phyloP scores from a whole-genome alignment of 1,140 invertebrate species.

The Zaprionus lachaisei region DNA sequence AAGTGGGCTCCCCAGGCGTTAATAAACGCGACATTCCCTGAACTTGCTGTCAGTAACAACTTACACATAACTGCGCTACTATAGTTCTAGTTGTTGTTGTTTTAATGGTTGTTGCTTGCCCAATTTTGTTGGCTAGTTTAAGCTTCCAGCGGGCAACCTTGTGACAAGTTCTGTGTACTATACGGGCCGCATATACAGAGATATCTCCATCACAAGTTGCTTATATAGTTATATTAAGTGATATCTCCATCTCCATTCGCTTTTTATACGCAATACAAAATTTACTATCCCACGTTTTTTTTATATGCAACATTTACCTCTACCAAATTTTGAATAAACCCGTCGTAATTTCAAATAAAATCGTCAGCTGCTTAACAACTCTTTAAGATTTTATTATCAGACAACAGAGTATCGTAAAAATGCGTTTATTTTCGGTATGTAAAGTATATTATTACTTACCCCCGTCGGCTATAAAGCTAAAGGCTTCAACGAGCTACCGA shows the following conservation, averaged over 20 bases:
- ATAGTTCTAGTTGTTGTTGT: constrained; percentile 13
- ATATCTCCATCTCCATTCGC: neutral
- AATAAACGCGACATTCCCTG: constrained; percentile 50
- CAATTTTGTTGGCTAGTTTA: constrained; percentile 61
- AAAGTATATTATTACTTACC: constrained; percentile 1
- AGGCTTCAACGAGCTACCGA: neutral
- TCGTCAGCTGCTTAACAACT: neutral
- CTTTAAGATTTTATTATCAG: constrained; percentile 5
- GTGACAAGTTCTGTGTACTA: neutral
- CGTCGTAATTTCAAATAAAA: neutral
- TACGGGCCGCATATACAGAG: neutral
- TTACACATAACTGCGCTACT: constrained; percentile 32
- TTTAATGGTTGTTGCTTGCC: constrained; percentile 25
- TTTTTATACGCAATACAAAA: neutral
- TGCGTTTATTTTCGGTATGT: constrained; percentile 4
- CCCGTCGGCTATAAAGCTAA: neutral
- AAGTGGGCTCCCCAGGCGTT: constrained; percentile 54
- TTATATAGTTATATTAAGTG: too few species aligned
- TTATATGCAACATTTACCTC: neutral
- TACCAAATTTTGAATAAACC: neutral
- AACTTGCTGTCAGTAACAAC: constrained; percentile 53
- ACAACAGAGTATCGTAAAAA: neutral
- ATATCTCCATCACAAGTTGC: neutral
- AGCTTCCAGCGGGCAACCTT: neutral
- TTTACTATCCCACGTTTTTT: neutral